Evolutionary conservation across 2,888 invertebrate genomes (phyloP).

Genomic region (Amphipoea oculea): DNA sequence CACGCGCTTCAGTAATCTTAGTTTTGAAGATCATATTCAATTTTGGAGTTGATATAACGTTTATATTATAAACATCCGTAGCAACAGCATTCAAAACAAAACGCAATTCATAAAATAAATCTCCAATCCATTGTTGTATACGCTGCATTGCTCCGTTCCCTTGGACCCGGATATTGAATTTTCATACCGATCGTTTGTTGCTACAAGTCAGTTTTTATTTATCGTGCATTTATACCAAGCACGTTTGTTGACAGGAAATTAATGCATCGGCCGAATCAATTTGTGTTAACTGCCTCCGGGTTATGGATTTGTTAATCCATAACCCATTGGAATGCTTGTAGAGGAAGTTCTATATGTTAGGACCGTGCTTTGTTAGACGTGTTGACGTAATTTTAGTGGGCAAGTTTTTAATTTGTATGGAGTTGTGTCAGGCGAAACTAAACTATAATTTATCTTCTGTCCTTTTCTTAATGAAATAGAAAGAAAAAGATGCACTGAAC

Average conservation of each 20-base stretch:
- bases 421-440: no score
- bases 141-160: constrained; percentile 79
- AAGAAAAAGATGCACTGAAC: no score
- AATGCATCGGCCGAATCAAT: constrained; percentile 78
- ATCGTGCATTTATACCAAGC: constrained; percentile 80
- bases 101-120: constrained; percentile 73
- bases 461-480: no score
- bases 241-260: constrained; percentile 87
- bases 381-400: no score
- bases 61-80: constrained; percentile 4
- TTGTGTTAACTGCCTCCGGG: constrained; percentile 55
- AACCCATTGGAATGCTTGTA: not conserved
- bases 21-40: not conserved
- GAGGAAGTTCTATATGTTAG: not conserved
- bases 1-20: not conserved
- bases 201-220: constrained; percentile 83
- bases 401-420: no score
- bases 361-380: not conserved
- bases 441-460: no score
- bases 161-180: constrained; percentile 88
- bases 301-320: constrained; percentile 43
- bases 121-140: constrained; percentile 78
- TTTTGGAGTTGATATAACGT: not conserved
- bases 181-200: constrained; percentile 87
- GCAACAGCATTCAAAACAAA: constrained; percentile 44